A percentile compares a stretch with the other conserved stretches of the same genome.
These are phyloP conservation scores for Melanerpes aurifrons DNA, from an alignment of 2,113 vertebrate genomes.

Conservation along the genomic window DNA sequence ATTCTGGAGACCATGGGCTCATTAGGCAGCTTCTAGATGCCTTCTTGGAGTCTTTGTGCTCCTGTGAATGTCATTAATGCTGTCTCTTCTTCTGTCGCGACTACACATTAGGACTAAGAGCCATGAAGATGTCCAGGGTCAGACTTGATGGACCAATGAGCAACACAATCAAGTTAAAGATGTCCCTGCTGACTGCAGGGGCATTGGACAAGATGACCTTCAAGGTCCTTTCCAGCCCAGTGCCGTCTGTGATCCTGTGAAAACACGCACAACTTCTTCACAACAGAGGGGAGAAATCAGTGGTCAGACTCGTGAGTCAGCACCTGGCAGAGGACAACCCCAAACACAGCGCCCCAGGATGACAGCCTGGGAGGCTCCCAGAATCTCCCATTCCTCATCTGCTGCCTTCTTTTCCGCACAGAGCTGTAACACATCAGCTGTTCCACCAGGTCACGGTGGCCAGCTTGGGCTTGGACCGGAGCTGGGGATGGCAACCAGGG, in stretches of 20 bases:
- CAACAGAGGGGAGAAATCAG: background rate
- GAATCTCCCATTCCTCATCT: background rate
- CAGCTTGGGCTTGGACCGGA: background rate
- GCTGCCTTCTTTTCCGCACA: background rate
- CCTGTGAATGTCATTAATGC: background rate
- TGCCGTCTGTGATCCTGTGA: background rate
- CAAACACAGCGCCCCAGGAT: too few species aligned
- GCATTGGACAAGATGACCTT: too few species aligned
- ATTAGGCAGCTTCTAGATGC: background rate
- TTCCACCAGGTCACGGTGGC: fast-evolving
- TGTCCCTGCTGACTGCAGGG: too few species aligned
- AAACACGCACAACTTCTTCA: background rate
- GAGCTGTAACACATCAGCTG: background rate
- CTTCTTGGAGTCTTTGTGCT: background rate
- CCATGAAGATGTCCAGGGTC: too few species aligned
- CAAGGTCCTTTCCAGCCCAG: too few species aligned
- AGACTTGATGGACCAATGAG: too few species aligned
- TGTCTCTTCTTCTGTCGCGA: background rate
- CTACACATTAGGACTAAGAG: fast-evolving
- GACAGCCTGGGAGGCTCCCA: background rate
- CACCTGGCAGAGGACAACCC: background rate
- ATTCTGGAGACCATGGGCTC: fast-evolving
- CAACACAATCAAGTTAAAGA: too few species aligned
- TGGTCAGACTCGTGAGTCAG: background rate
- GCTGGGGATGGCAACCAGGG: too few species aligned